These are phyloP conservation scores for Daboia siamensis DNA, from an alignment of 2,113 vertebrate species.

Conservation along the genomic window DNA sequence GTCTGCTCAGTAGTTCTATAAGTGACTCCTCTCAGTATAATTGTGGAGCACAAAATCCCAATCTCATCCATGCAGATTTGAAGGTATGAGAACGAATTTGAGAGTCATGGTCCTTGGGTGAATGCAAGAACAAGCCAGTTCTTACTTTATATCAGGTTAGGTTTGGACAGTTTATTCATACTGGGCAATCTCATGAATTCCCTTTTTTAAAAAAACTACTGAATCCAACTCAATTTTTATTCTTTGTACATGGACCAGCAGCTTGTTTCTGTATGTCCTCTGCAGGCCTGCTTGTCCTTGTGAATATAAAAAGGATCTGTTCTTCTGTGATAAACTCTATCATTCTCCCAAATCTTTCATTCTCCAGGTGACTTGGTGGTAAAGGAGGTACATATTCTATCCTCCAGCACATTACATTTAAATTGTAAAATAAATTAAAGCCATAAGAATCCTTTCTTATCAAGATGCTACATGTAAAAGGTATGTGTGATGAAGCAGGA, in stretches of 20 bases:
- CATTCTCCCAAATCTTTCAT: neutral
- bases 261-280: neutral
- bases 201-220: neutral
- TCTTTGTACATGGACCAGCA: neutral
- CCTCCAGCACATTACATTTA: neutral
- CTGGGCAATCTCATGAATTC: neutral
- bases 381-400: neutral
- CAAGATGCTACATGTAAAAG: neutral
- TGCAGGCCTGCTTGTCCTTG: neutral
- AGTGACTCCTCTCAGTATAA: too few species aligned
- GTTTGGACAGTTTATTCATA: neutral
- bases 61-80: neutral
- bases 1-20: neutral
- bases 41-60: too few species aligned
- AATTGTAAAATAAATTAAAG: conserved; percentile 11
- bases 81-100: neutral
- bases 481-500: neutral
- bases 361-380: neutral
- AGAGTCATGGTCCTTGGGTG: neutral
- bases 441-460: conserved; percentile 1
- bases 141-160: neutral
- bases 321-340: neutral
- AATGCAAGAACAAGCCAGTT: neutral
- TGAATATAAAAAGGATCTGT: neutral
- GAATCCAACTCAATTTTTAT: neutral